These are phyloP conservation scores for Thunnus thynnus DNA, from an alignment of 2,113 vertebrate genomes.

Conservation along the genomic window DNA sequence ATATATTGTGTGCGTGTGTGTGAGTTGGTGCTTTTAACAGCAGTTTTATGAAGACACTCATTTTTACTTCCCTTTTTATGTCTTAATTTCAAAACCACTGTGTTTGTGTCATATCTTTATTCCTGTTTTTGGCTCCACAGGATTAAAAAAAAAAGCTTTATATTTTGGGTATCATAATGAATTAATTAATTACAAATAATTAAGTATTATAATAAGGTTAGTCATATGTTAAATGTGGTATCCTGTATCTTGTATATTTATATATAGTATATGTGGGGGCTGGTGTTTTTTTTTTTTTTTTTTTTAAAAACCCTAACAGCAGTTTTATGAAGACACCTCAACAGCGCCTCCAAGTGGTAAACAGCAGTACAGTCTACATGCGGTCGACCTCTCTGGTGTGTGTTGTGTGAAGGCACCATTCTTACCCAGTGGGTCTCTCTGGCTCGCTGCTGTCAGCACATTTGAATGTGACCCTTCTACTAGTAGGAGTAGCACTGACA, in stretches of 20 bases:
- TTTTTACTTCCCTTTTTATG: no score
- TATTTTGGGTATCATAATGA: no score
- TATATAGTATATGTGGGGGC: background rate
- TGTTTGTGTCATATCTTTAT: no score
- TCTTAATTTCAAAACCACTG: no score
- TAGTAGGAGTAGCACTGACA: constrained; percentile 62
- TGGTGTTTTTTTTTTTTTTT: background rate
- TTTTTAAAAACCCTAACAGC: background rate
- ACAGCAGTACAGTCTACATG: constrained; percentile 6
- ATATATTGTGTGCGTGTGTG: no score
- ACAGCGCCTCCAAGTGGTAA: constrained; percentile 79
- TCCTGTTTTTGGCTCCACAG: no score
- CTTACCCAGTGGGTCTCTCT: constrained; percentile 83
- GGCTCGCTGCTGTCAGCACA: constrained; percentile 81
- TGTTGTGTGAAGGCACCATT: background rate
- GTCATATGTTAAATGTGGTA: background rate
- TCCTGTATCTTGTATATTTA: background rate
- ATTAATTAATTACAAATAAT: no score
- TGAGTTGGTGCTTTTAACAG: no score
- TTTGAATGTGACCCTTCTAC: constrained; percentile 88
- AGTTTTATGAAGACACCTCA: constrained; percentile 30
- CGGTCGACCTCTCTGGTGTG: background rate
- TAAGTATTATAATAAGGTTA: background rate
- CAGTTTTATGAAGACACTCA: no score
- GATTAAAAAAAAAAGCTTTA: no score